Base-by-base conservation (phyloP, 2,797 vertebrate species). In the Microtus californicus region DNA sequence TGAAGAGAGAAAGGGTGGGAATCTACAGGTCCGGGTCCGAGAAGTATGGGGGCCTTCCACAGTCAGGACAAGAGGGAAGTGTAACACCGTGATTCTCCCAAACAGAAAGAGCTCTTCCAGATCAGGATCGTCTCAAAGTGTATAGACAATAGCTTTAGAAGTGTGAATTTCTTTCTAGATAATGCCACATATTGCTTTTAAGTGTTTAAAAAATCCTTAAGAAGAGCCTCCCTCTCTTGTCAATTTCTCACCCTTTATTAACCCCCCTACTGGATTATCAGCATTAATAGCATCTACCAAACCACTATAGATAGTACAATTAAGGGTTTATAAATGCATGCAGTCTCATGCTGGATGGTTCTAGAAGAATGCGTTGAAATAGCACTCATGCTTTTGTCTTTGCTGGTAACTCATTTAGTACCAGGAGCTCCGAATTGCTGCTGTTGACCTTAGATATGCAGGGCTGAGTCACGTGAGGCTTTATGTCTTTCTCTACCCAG, bases 1-100 rank as follows among this genome's bases (percentile, higher is more conserved):
- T 21, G 19, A 87, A 59, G 21, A 87, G 69, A 89, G 90, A 87
- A 89, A 94, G 69, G 54, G 14, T 61, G 54, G 27, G 43, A 86
- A 83, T 90, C 27, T 56, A 65, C 69, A 78, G 73, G 71, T 29
- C 81, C 48, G 51, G 73, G 71, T 29, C 81, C 48, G 51, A 78
- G 61, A 74, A 37, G n/a, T 43, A 1, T 25, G 63, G 45, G 48
- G 6, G n/a, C 27, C 37, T 93, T 82, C 21, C 65, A 63, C 40
- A 73, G 61, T 48, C 61, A 65, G 81, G 40, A 83, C 61, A 65
- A 83, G 40, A 5, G 45, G 56, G 81, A 65, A 27, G 17, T 19
- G 13, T 48, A 34, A 45, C 17, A 65, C 10, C 10, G 21, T 34
- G 17, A 23, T 29, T 45, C 40, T 77, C 34, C 78, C 74, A 54